Conservation (phyloP, 2,797 vertebrate genomes). For the Catostomus latipinnis region DNA sequence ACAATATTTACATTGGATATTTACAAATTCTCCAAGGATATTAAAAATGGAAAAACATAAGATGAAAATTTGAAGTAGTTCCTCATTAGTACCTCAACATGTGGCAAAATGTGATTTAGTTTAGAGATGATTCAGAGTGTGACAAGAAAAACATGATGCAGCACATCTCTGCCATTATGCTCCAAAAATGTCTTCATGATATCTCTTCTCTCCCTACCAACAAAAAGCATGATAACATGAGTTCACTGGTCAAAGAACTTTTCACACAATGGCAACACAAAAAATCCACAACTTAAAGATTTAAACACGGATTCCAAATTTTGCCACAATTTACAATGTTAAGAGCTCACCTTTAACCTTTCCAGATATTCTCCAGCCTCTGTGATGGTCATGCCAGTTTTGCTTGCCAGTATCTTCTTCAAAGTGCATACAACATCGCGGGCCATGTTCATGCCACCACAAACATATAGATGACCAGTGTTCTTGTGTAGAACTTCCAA, state of each 20-base stretch:
- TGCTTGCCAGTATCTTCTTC: slow-evolving; percentile 71
- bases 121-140: no score
- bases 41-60: not conserved
- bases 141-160: not conserved
- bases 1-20: not conserved
- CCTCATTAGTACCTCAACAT: no score
- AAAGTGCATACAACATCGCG: slow-evolving; percentile 73
- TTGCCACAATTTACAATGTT: not conserved
- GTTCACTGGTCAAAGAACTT: not conserved
- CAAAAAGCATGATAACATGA: not conserved
- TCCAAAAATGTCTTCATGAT: slow-evolving; percentile 86
- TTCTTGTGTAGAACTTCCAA: slow-evolving; percentile 67
- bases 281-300: not conserved
- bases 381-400: slow-evolving; percentile 64
- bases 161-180: slow-evolving; percentile 50
- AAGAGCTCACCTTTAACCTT: slow-evolving; percentile 77
- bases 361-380: slow-evolving; percentile 76
- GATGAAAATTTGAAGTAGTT: not conserved
- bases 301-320: no score
- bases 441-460: slow-evolving; percentile 82
- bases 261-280: not conserved
- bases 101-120: not conserved
- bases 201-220: slow-evolving; percentile 79
- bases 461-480: slow-evolving; percentile 80
- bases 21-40: not conserved